Percentiles rank a stretch among this genome's conserved stretches.
These are phyloP conservation scores for Gadopsis bispinosus DNA, from an alignment of 2,797 vertebrate species.

Conservation along the genomic window DNA sequence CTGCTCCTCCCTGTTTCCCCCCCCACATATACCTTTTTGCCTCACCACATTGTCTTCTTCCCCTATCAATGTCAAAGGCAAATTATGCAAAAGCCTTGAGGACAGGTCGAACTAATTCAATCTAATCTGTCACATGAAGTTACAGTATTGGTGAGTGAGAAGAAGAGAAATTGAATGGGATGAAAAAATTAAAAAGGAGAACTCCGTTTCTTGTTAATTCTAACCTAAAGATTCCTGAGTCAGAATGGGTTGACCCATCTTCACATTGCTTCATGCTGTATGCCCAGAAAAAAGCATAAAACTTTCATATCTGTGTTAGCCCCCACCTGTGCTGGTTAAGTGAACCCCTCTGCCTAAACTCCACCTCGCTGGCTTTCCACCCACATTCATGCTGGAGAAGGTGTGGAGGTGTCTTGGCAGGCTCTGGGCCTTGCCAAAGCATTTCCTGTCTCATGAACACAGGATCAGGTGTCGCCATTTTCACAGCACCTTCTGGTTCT, in stretches of 20 bases:
- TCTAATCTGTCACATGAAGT: slow-evolving; percentile 81
- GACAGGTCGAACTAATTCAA: slow-evolving; percentile 81
- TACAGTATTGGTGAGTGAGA: slow-evolving; percentile 58
- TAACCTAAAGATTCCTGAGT: slow-evolving; percentile 53
- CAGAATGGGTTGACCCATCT: slow-evolving; percentile 38
- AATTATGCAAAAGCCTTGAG: slow-evolving; percentile 75
- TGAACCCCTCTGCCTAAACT: slow-evolving; percentile 29
- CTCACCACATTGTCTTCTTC: slow-evolving; percentile 62
- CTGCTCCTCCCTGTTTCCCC: slow-evolving; percentile 32
- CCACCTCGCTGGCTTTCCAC: slow-evolving; percentile 29
- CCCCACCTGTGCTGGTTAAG: slow-evolving; percentile 38
- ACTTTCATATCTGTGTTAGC: not conserved
- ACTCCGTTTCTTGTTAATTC: slow-evolving; percentile 68
- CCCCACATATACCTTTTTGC: slow-evolving; percentile 39
- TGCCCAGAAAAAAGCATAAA: not conserved
- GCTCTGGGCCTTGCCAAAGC: slow-evolving; percentile 65
- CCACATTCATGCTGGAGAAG: slow-evolving; percentile 57
- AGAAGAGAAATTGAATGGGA: slow-evolving; percentile 59
- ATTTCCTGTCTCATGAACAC: slow-evolving; percentile 81
- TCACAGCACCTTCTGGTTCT: slow-evolving; percentile 90
- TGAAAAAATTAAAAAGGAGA: slow-evolving; percentile 65
- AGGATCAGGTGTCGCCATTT: slow-evolving; percentile 89
- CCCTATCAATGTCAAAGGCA: slow-evolving; percentile 79
- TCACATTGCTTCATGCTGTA: slow-evolving; percentile 20
- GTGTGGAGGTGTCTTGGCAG: slow-evolving; percentile 75